phyloP scores from a whole-genome alignment of 2,797 vertebrate species.

The Sebastes ruberrimus region DNA sequence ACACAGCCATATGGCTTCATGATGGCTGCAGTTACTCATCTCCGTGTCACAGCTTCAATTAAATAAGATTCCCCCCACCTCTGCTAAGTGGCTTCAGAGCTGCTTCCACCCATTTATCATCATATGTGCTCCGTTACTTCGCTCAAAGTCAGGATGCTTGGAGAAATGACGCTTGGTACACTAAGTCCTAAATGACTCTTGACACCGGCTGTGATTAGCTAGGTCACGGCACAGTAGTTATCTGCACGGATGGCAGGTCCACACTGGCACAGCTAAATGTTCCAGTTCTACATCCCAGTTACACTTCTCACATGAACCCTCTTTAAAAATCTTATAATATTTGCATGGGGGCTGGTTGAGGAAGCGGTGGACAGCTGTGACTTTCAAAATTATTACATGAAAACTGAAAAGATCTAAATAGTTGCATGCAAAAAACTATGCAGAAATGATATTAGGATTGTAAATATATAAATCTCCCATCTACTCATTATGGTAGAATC shows the following conservation, averaged over 20 bases:
- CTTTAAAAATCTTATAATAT: background rate
- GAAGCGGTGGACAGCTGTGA: background rate
- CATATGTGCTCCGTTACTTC: background rate
- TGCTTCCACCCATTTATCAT: background rate
- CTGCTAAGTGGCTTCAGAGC: background rate
- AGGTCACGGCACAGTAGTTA: background rate
- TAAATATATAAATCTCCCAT: background rate
- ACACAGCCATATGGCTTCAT: slow-evolving; percentile 6
- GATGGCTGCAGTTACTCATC: background rate
- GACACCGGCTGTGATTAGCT: slow-evolving; percentile 20
- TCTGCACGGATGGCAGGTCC: slow-evolving; percentile 6
- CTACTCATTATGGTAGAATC: background rate
- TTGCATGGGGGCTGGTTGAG: background rate
- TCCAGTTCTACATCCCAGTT: background rate
- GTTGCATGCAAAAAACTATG: background rate
- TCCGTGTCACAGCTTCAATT: slow-evolving; percentile 7
- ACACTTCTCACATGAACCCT: background rate
- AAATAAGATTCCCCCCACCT: background rate
- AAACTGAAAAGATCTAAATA: background rate
- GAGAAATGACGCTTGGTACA: background rate
- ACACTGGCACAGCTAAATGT: slow-evolving; percentile 11
- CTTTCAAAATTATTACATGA: background rate
- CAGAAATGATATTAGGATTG: background rate
- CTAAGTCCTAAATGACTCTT: slow-evolving; percentile 23
- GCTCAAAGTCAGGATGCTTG: background rate